phyloP scores from a whole-genome alignment of 2,113 vertebrate genomes.

The Dipodomys merriami region DNA sequence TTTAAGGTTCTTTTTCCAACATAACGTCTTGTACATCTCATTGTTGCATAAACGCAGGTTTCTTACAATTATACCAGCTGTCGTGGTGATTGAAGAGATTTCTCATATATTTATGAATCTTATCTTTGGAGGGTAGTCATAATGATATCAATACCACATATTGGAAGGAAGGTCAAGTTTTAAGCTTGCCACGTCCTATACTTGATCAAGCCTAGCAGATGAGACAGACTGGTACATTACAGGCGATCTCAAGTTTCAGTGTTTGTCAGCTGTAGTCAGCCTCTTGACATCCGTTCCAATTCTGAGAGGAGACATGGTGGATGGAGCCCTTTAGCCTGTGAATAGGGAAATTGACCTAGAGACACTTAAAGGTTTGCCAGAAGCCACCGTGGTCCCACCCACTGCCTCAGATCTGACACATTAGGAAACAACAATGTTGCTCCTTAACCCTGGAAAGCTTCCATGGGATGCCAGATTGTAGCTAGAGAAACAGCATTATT shows the following conservation, averaged over 20 bases:
- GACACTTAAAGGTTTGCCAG: neutral
- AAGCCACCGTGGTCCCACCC: neutral
- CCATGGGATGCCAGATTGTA: neutral
- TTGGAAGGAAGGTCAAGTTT: neutral
- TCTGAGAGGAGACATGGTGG: neutral
- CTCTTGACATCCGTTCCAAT: neutral
- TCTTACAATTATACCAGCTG: neutral
- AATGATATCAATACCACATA: conserved; percentile 20
- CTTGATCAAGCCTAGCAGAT: neutral
- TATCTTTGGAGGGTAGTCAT: neutral
- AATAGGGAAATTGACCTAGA: neutral
- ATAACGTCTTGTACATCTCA: too few relatives aligned
- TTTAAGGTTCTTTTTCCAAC: too few relatives aligned
- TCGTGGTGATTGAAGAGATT: neutral
- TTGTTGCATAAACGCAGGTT: too few relatives aligned
- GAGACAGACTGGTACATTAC: neutral
- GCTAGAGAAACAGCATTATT: neutral
- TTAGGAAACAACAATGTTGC: neutral
- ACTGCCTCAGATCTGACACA: neutral
- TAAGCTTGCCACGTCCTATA: neutral
- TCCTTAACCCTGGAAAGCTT: neutral
- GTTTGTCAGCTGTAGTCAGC: neutral
- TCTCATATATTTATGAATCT: neutral
- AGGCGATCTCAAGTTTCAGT: neutral
- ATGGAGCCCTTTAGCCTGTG: neutral